Evolutionary conservation across 2,888 invertebrate genomes (phyloP), one percentile per base, ranked within the genome.

Genomic region (Trypoxylon attenuatum): DNA sequence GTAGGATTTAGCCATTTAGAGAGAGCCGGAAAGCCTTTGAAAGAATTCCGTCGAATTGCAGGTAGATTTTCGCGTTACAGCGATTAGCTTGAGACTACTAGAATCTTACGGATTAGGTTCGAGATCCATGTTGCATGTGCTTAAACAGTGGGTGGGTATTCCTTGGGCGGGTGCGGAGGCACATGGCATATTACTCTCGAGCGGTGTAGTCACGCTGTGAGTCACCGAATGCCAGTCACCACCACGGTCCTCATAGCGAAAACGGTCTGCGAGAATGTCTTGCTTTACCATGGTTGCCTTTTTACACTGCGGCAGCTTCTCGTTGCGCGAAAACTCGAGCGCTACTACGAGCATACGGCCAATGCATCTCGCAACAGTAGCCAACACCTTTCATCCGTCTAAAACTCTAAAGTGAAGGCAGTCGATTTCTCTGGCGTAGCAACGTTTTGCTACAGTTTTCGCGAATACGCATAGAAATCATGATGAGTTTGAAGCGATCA

Each of bases 131-230:
- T 57, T 51, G 53, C 23, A 13, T 13, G 19, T 10, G 8, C 13
- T 53, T 33, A 18, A 41, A 18, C 47, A 16, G 6, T 27, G 13
- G 15, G 15, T 38, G 15, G 18, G 49, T 43, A 23, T 43, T 41
- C 23, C 25, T 64, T 41, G n/a, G n/a, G n/a, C 27, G 54, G 42
- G 59, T 46, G 45, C 38, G 52, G 39, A 33, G 33, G 63, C 64
- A 64, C 70, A 73, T 61, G 63, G 52, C 67, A 60, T 50, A 58
- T 71, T 52, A 66, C 53, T 70, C 59, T 41, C 43, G 62, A 64
- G 64, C 39, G 52, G 65, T 72, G 71, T 71, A 71, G 79, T 80
- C 78, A 79, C 69, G 69, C 51, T 22, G 64, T 80, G 80, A 80
- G 71, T 80, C 80, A 80, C 78, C 78, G 57, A 57, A 57, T 65